phyloP scores from a whole-genome alignment of 2,888 invertebrate genomes.

The Leptopilina drosophilae region DNA sequence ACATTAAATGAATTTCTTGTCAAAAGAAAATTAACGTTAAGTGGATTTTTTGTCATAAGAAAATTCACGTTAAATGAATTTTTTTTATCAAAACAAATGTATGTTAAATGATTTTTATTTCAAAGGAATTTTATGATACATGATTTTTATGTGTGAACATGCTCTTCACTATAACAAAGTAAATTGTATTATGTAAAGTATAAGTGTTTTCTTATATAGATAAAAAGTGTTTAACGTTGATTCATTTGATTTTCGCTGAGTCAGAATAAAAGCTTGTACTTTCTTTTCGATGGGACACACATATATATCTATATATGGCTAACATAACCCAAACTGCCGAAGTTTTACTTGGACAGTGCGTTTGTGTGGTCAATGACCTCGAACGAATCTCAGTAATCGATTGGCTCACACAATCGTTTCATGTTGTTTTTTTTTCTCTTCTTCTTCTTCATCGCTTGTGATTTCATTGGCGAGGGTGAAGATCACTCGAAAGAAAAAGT shows the following conservation, averaged over 20 bases:
- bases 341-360: slow-evolving; percentile 10
- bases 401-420: background rate
- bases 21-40: too few relatives aligned
- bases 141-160: too few relatives aligned
- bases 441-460: background rate
- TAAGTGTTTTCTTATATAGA: too few relatives aligned
- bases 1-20: too few relatives aligned
- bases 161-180: too few relatives aligned
- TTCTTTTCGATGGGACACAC: background rate
- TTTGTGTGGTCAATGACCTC: slow-evolving; percentile 17
- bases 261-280: background rate
- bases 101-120: too few relatives aligned
- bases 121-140: too few relatives aligned
- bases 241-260: slow-evolving; percentile 2
- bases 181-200: too few relatives aligned
- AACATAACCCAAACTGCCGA: slow-evolving; percentile 5
- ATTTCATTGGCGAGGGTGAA: slow-evolving; percentile 18
- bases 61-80: too few relatives aligned
- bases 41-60: too few relatives aligned
- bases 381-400: slow-evolving; percentile 18
- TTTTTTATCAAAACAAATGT: too few relatives aligned
- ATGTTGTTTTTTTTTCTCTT: background rate
- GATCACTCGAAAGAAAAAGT: slow-evolving; percentile 14
- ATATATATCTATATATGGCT: background rate
- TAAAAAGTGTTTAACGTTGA: background rate